Percentiles rank a stretch among this genome's conserved stretches.
phyloP scores from a whole-genome alignment of 2,113 vertebrate species.

The Pundamilia nyererei region DNA sequence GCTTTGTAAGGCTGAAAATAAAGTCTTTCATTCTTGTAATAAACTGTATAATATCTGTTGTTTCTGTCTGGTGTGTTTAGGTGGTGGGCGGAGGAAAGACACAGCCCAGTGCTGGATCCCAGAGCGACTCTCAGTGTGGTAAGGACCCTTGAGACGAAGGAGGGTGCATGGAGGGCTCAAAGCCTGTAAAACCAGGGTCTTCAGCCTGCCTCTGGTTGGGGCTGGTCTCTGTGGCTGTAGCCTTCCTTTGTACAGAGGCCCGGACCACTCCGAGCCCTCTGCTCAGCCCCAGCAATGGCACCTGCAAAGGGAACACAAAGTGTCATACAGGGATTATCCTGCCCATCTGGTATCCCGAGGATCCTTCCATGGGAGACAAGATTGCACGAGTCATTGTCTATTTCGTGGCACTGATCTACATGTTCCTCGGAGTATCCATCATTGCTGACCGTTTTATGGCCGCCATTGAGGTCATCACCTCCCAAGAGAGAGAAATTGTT shows the following conservation, averaged over 20 bases:
- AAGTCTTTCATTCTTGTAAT: background rate
- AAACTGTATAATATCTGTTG: background rate
- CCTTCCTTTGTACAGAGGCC: constrained; percentile 84
- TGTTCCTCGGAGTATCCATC: constrained; percentile 98
- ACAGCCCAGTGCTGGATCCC: constrained; percentile 74
- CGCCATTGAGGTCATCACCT: constrained; percentile 97
- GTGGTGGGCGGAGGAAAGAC: constrained; percentile 46
- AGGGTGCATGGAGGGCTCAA: constrained; percentile 95
- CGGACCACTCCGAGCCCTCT: constrained; percentile 75
- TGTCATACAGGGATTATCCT: constrained; percentile 92
- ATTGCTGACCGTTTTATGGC: constrained; percentile 99
- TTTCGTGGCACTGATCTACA: constrained; percentile 98
- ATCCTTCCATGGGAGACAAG: constrained; percentile 97
- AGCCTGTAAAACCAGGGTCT: constrained; percentile 80
- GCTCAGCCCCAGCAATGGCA: constrained; percentile 76
- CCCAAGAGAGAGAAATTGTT: constrained; percentile 92
- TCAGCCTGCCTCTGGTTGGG: constrained; percentile 91
- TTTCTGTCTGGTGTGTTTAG: constrained; percentile 51
- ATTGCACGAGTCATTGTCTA: constrained; percentile 98
- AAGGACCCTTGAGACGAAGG: constrained; percentile 68
- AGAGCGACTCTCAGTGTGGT: constrained; percentile 61
- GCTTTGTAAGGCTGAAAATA: background rate
- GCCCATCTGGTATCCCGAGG: constrained; percentile 98
- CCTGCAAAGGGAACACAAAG: constrained; percentile 82
- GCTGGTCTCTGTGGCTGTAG: constrained; percentile 82